Conservation (phyloP, 1,140 invertebrate genomes). For the Ips typographus region DNA sequence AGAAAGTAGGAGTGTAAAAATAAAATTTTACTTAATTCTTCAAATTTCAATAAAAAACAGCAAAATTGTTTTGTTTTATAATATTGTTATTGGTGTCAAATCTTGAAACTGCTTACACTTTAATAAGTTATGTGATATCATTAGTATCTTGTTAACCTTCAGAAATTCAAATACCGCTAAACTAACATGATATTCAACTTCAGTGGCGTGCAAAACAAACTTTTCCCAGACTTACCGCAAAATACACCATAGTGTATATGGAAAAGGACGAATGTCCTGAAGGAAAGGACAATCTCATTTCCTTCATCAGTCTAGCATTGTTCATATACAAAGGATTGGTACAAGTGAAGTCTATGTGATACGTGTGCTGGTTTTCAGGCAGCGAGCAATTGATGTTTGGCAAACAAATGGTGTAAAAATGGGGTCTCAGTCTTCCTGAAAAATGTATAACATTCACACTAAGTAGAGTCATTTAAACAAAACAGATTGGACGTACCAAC, state of each 20-base stretch:
- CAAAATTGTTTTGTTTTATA: too few relatives aligned
- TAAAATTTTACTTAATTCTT: too few relatives aligned
- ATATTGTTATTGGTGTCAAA: too few relatives aligned
- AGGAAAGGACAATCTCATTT: constrained; percentile 78
- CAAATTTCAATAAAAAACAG: too few relatives aligned
- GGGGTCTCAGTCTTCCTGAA: constrained; percentile 73
- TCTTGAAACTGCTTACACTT: too few relatives aligned
- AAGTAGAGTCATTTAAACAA: neutral
- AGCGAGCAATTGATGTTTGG: constrained; percentile 57
- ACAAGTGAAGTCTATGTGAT: constrained; percentile 68
- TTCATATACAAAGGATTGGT: constrained; percentile 55
- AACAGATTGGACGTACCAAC: constrained; percentile 61
- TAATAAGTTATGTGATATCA: too few relatives aligned
- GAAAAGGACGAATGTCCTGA: constrained; percentile 82
- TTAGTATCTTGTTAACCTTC: too few relatives aligned
- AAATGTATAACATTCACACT: neutral
- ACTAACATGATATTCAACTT: too few relatives aligned
- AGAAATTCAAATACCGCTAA: too few relatives aligned
- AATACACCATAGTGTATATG: constrained; percentile 77
- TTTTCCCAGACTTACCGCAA: constrained; percentile 65
- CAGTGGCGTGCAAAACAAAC: too few relatives aligned
- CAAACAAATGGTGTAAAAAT: constrained; percentile 80
- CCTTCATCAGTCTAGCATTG: constrained; percentile 58
- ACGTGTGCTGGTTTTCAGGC: constrained; percentile 57
- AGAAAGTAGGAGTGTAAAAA: too few relatives aligned